phyloP scores from a whole-genome alignment of 53 echinoderm and acorn worm species.

The Luidia sarsii region DNA sequence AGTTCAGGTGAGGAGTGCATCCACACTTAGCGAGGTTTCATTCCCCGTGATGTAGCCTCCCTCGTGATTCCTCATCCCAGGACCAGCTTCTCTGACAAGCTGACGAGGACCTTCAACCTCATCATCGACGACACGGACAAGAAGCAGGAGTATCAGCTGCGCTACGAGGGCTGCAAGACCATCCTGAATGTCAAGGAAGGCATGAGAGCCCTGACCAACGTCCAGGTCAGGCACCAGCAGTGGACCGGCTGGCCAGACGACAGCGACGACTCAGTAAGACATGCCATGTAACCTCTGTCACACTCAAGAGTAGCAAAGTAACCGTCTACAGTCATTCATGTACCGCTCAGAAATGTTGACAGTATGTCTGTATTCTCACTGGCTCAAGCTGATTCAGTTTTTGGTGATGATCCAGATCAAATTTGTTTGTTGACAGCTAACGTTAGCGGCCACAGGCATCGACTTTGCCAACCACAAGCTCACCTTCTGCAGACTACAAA shows the following conservation, averaged over 20 bases:
- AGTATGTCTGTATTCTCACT: no score
- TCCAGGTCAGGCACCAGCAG: slow-evolving; percentile 78
- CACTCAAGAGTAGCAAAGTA: no score
- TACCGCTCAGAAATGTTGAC: no score
- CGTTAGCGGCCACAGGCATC: slow-evolving; percentile 92
- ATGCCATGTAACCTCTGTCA: no score
- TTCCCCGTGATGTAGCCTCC: no score
- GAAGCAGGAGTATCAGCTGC: slow-evolving; percentile 61
- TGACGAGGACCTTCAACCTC: slow-evolving; percentile 64
- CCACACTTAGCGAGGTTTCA: no score
- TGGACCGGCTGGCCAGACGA: slow-evolving; percentile 89
- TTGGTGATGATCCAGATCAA: no score
- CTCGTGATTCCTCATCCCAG: neutral
- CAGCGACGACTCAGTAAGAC: slow-evolving; percentile 81
- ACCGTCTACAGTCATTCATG: no score
- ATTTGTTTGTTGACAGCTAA: slow-evolving; percentile 68
- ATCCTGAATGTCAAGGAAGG: slow-evolving; percentile 92
- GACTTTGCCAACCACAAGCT: slow-evolving; percentile 79
- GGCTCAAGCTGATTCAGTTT: no score
- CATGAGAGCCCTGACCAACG: slow-evolving; percentile 73
- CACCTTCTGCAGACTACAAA: slow-evolving; percentile 59
- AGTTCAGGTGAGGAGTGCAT: no score
- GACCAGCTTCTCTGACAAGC: slow-evolving; percentile 60
- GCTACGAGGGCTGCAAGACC: slow-evolving; percentile 86
- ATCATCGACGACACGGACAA: slow-evolving; percentile 74